Evolutionary conservation across 2,888 invertebrate species (phyloP).

Genomic region (Drosophila diplacantha): DNA sequence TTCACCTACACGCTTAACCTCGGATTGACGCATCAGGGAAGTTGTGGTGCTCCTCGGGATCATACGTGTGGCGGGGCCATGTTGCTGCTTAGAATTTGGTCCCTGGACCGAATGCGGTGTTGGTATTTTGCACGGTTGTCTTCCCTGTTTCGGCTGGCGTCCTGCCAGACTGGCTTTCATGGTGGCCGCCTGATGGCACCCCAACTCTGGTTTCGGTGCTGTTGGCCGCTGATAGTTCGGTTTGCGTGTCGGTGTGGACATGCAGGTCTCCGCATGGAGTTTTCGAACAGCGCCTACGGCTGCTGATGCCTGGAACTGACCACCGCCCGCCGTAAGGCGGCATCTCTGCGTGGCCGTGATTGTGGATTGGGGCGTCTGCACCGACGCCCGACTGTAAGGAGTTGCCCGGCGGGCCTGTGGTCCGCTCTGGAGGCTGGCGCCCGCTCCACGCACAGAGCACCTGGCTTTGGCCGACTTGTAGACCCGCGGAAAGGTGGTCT

Average conservation of each 20-base stretch:
- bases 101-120: constrained; percentile 9
- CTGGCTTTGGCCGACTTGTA: constrained; percentile 38
- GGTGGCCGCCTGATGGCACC: background rate
- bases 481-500: constrained; percentile 30
- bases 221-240: constrained; percentile 5
- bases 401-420: constrained; percentile 14
- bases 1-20: constrained; percentile 70
- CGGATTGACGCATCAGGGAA: constrained; percentile 65
- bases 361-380: background rate
- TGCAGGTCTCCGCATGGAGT: background rate
- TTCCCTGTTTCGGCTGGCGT: constrained; percentile 4
- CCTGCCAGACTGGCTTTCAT: constrained; percentile 5
- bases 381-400: background rate
- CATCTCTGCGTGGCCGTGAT: background rate
- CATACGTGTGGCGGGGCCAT: constrained; percentile 8
- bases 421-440: background rate
- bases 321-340: background rate
- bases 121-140: background rate
- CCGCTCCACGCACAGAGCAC: constrained; percentile 5
- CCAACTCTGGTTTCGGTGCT: constrained; percentile 1
- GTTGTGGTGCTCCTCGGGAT: constrained; percentile 55
- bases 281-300: background rate
- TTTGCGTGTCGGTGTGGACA: background rate
- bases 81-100: constrained; percentile 16
- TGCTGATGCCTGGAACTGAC: background rate